phyloP scores from a whole-genome alignment of 2,797 vertebrate species.

The Poecilia gillii region DNA sequence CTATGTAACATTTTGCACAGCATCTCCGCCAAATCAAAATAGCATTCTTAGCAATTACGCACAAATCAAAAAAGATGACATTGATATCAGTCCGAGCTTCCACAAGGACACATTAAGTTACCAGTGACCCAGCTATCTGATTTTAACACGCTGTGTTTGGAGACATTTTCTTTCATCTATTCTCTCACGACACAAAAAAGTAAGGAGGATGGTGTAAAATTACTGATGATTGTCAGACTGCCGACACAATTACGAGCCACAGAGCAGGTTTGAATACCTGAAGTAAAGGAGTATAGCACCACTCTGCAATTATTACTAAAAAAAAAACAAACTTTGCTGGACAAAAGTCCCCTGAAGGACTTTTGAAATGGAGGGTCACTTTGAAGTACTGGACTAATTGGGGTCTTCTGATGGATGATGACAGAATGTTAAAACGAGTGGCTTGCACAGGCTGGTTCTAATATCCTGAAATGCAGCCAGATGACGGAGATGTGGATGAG shows the following conservation, averaged over 20 bases:
- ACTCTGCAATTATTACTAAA: background rate
- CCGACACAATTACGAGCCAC: background rate
- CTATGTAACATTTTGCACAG: background rate
- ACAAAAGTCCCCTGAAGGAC: background rate
- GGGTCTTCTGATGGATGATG: background rate
- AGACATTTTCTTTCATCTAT: background rate
- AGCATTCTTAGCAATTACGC: background rate
- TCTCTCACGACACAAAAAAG: background rate
- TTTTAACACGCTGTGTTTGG: background rate
- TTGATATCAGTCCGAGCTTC: background rate
- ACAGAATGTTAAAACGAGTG: background rate
- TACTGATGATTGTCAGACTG: constrained; percentile 1
- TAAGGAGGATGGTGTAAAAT: background rate
- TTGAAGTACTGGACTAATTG: background rate
- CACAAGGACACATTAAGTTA: background rate
- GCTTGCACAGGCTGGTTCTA: background rate
- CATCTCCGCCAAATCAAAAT: background rate
- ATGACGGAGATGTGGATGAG: background rate
- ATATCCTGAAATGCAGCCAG: background rate
- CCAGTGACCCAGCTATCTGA: background rate
- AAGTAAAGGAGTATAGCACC: background rate
- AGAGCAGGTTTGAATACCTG: background rate
- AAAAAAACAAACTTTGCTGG: background rate
- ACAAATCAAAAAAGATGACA: background rate
- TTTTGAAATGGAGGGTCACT: background rate